Evolutionary conservation across 2,888 invertebrate genomes (phyloP).

Genomic region (Yponomeuta evonymella): DNA sequence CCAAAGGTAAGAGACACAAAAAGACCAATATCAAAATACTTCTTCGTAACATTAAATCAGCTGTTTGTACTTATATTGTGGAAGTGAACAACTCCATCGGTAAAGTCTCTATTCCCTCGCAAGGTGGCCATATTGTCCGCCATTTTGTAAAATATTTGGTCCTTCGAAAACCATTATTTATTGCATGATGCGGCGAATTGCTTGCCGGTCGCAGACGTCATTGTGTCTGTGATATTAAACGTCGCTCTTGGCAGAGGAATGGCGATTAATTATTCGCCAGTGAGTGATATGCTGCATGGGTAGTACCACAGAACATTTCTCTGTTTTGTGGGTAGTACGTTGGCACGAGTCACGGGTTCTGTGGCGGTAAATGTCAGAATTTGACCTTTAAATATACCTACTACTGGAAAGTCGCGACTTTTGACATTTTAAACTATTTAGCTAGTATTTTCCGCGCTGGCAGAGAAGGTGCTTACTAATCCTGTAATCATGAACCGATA

Average conservation of each 20-base stretch:
- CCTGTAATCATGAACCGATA: too few relatives aligned
- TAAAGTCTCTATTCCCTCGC: not conserved
- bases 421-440: too few relatives aligned
- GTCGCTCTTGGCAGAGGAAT: not conserved
- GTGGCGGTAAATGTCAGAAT: too few relatives aligned
- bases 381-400: not conserved
- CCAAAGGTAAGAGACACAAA: too few relatives aligned
- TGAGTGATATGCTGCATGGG: not conserved
- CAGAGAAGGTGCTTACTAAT: not conserved
- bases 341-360: too few relatives aligned
- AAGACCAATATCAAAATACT: too few relatives aligned
- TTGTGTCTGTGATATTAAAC: not conserved
- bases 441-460: not conserved
- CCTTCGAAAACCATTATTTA: constrained; percentile 27
- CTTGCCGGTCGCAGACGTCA: not conserved
- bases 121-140: not conserved
- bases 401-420: not conserved
- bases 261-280: not conserved
- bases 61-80: too few relatives aligned
- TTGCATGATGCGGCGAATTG: constrained; percentile 28
- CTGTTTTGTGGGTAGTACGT: too few relatives aligned
- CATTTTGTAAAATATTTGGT: not conserved
- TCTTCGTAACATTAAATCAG: too few relatives aligned
- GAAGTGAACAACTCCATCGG: too few relatives aligned
- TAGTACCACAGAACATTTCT: too few relatives aligned